phyloP scores from a whole-genome alignment of 1,140 invertebrate genomes.

The Elysia chlorotica region DNA sequence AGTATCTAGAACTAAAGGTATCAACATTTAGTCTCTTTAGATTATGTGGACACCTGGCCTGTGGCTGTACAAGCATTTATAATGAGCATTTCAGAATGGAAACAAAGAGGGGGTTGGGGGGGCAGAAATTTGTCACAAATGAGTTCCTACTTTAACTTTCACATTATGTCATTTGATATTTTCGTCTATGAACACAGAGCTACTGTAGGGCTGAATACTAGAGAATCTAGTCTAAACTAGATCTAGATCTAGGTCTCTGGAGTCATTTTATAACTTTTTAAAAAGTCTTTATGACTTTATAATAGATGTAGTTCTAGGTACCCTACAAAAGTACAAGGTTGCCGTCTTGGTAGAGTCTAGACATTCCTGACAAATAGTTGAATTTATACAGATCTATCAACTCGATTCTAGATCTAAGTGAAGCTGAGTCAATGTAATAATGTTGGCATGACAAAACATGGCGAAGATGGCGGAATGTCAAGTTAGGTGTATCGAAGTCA shows the following conservation, averaged over 20 bases:
- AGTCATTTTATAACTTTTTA: background rate
- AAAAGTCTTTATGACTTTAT: background rate
- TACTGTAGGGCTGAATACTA: background rate
- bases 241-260: background rate
- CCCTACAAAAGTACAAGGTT: background rate
- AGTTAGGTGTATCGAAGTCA: too few relatives aligned
- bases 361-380: too few relatives aligned
- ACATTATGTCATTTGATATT: background rate
- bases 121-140: too few relatives aligned
- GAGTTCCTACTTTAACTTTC: too few relatives aligned
- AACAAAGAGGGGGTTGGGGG: background rate
- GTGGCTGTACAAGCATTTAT: too few relatives aligned
- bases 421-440: background rate
- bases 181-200: background rate
- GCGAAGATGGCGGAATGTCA: background rate
- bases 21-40: too few relatives aligned
- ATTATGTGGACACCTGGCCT: too few relatives aligned
- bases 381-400: background rate
- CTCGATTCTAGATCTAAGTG: too few relatives aligned
- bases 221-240: background rate
- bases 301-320: background rate
- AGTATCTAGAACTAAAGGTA: too few relatives aligned
- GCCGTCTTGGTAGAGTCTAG: too few relatives aligned
- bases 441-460: conserved; percentile 8
- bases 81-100: too few relatives aligned